A percentile compares a stretch with the other conserved stretches of the same genome.
Evolutionary conservation across 2,113 vertebrate species (phyloP).

Genomic region (Calypte anna): DNA sequence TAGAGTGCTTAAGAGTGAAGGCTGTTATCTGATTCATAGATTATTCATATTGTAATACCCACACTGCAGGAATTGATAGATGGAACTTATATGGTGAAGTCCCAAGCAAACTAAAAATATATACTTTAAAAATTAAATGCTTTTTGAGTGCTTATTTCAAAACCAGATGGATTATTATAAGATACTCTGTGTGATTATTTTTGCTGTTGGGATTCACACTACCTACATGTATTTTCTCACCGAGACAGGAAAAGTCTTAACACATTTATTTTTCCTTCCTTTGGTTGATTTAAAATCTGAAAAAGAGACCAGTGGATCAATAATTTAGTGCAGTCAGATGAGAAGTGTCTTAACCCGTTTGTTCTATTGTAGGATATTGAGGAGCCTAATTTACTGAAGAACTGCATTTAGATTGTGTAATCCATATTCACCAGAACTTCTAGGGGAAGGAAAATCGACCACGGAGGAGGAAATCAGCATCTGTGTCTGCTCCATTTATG

Average conservation of each 20-base stretch:
- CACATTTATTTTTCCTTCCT: constrained; percentile 46
- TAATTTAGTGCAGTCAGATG: constrained; percentile 49
- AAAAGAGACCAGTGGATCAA: constrained; percentile 26
- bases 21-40: constrained; percentile 56
- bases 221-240: constrained; percentile 14
- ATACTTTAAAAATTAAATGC: constrained; percentile 30
- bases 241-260: background rate
- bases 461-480: background rate
- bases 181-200: constrained; percentile 18
- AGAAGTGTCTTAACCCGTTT: constrained; percentile 23
- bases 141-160: constrained; percentile 46
- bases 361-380: background rate
- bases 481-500: background rate
- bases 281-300: constrained; percentile 11
- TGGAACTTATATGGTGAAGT: constrained; percentile 18
- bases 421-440: constrained; percentile 15
- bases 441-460: background rate
- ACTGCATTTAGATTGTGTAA: background rate
- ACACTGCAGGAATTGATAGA: constrained; percentile 47
- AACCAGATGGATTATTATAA: constrained; percentile 43
- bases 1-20: constrained; percentile 3
- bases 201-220: constrained; percentile 22
- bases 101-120: constrained; percentile 9
- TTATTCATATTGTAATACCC: constrained; percentile 58
- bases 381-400: background rate